Evolutionary conservation across 2,113 vertebrate genomes (phyloP), one percentile per base, ranked within the genome.

Genomic region (Nerophis lumbriciformis): DNA sequence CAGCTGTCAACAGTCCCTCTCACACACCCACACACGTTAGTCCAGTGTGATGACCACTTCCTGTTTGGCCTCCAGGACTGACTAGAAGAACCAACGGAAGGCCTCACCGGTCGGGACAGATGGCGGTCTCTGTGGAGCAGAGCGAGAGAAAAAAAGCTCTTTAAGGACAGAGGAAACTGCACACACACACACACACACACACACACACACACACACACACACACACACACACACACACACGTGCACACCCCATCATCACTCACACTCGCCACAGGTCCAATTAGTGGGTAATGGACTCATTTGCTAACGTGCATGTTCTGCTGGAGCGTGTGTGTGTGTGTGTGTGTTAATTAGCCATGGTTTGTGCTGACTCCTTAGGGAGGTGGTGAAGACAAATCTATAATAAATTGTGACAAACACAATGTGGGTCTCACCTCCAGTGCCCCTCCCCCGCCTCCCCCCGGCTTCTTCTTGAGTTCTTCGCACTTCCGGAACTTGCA

Each of bases 401-500:
- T 45, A 12, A 45, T 12, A 45, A 11, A 45, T 45, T 45, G 10
- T 45, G 42, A 45, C 11, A 45, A 45, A 45, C 42, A 45, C 42
- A 45, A 45, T 45, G 42, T 45, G 42, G 42, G 42, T 10, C 91
- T 93, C 89, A 97, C 94, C 95, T 97, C 95, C 83, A 95, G 91
- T 50, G 86, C 56, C 16, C 76, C 83, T 14, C 81, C 55, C 39
- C 55, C 81, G 62, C 80, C 91, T 81, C 93, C 90, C 77, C 94
- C 94, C 9, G 95, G 94, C 72, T 97, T 98, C 91, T 98, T 98
- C 93, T 98, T 98, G 82, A 98, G 92, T 90, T 98, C 95, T 62
- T 98, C 95, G 54, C 95, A 97, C 90, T 98, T 97, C 88, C 95
- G 95, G 90, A 97, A 95, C 87, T 97, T 98, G 92, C 95, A 98